phyloP scores from a whole-genome alignment of 2,113 vertebrate species.

The Proterorhinus semilunaris region DNA sequence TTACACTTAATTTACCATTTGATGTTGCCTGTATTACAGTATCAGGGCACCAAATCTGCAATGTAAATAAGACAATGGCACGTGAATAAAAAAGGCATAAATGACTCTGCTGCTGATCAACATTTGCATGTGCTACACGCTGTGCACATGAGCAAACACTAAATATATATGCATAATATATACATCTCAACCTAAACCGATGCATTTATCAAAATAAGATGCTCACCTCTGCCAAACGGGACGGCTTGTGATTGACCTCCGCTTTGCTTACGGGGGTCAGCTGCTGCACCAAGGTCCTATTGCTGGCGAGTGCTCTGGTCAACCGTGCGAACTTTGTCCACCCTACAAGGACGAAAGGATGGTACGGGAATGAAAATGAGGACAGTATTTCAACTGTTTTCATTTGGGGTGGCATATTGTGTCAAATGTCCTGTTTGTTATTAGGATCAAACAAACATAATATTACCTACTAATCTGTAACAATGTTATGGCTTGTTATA shows the following conservation, averaged over 20 bases:
- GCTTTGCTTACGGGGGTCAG: slow-evolving; percentile 91
- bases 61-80: too few species aligned
- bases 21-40: too few species aligned
- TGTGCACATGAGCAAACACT: too few species aligned
- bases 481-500: neutral
- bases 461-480: neutral
- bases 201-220: neutral
- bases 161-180: too few species aligned
- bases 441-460: too few species aligned
- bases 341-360: slow-evolving; percentile 65
- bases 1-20: too few species aligned
- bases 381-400: too few species aligned
- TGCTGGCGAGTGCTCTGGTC: slow-evolving; percentile 92
- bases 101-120: too few species aligned
- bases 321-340: slow-evolving; percentile 97
- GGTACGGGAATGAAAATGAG: too few species aligned
- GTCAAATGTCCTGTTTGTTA: neutral
- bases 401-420: neutral
- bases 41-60: too few species aligned
- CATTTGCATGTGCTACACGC: too few species aligned
- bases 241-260: slow-evolving; percentile 93
- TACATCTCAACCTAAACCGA: neutral
- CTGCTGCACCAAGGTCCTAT: slow-evolving; percentile 90
- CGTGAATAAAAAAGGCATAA: too few species aligned
- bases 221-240: slow-evolving; percentile 92